Evolutionary conservation across 2,888 invertebrate species (phyloP).

Genomic region (Spilosoma lubricipeda): DNA sequence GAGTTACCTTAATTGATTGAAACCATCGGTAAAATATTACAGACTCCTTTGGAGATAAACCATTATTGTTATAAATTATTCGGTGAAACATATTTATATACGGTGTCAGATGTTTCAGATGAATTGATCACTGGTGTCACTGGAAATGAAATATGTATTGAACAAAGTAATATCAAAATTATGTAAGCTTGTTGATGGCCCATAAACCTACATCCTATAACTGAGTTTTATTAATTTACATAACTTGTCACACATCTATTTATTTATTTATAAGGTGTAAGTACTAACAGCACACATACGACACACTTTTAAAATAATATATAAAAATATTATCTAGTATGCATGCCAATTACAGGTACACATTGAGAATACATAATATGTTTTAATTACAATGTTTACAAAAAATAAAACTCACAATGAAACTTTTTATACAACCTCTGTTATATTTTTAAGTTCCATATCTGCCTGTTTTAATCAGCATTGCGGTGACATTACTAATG

Average conservation of each 20-base stretch:
- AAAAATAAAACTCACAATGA: background rate
- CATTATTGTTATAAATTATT: background rate
- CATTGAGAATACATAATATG: background rate
- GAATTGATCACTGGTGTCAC: background rate
- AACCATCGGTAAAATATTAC: background rate
- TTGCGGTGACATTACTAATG: conserved; percentile 1
- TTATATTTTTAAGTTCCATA: background rate
- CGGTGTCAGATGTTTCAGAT: background rate
- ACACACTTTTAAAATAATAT: too few species aligned
- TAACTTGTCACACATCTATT: background rate
- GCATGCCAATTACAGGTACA: too few species aligned
- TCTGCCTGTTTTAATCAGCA: conserved; percentile 8
- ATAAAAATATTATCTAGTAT: too few species aligned
- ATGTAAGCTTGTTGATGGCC: background rate
- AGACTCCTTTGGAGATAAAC: background rate
- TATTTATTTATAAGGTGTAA: too few species aligned
- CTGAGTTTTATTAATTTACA: background rate
- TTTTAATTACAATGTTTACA: background rate
- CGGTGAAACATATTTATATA: background rate
- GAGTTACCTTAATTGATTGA: background rate
- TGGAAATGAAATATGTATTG: background rate
- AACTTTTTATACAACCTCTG: background rate
- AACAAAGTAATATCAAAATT: background rate
- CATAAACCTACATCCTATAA: background rate
- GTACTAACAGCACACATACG: too few species aligned